Base-by-base conservation (phyloP, 2,113 vertebrate genomes). In the Amia ocellicauda region DNA sequence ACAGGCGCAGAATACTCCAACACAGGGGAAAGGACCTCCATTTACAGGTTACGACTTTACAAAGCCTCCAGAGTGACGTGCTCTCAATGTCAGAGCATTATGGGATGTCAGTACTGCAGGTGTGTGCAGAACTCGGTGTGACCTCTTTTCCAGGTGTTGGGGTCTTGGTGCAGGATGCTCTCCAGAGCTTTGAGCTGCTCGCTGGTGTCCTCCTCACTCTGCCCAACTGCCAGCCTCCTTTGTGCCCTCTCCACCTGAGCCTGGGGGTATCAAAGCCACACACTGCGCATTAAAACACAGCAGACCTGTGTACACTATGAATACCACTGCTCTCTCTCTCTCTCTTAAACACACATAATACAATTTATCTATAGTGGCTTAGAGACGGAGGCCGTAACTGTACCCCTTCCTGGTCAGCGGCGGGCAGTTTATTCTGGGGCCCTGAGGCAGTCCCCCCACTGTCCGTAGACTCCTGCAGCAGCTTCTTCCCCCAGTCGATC, bases 401-500 rank as follows among this genome's bases (percentile, higher is more conserved):
- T 67, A 81, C 67, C 23, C 10, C 3, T 3, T 73, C 60, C 60
- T 69, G 19, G 47, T 72, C 61, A 7, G 7, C 28, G 10, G n/a
- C 22, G 11, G 27, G 13, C 42, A 53, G 29, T 55, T 65, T 74
- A 27, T 17, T 47, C 26, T 65, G 20, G 45, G 22, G 3, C 70
- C 63, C 42, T 68, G 49, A 26, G 73, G 65, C 8, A 51, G 69
- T 7, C 66, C 58, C 27, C 5, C 27, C 29, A 19, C 23, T 22
- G 14, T 86, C 79, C 57, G 5, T 71, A 45, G 81, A 47, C 41
- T 85, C 80, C 60, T 81, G 74, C 69, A 99, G 75, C 23, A 94
- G 71, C 10, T 67, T 88, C 75, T 88, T 91, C 8, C 94, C 93
- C 9, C 85, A 84, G 66, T 93, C 89, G 76, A 94, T 81, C 74